These are phyloP conservation scores for Papilio glaucus DNA, from an alignment of 1,140 invertebrate species.

Conservation along the genomic window DNA sequence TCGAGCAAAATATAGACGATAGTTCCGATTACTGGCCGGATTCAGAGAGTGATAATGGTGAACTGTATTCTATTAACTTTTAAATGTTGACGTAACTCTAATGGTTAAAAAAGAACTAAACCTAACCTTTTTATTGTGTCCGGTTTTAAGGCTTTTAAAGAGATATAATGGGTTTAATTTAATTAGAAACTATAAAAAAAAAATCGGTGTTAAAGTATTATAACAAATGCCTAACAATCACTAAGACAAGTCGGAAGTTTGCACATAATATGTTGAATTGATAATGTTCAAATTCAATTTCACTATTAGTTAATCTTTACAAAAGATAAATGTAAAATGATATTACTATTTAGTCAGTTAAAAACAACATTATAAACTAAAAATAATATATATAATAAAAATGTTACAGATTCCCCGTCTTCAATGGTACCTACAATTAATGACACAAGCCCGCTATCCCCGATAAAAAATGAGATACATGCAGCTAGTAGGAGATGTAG, in stretches of 20 bases:
- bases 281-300: too few relatives aligned
- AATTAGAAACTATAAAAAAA: too few relatives aligned
- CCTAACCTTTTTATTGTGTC: too few relatives aligned
- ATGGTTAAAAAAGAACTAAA: background rate
- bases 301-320: too few relatives aligned
- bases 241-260: too few relatives aligned
- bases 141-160: too few relatives aligned
- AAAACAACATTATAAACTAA: background rate
- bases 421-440: conserved; percentile 78
- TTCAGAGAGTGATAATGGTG: conserved; percentile 68
- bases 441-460: conserved; percentile 80
- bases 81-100: background rate
- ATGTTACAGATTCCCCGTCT: conserved; percentile 80
- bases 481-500: conserved; percentile 76
- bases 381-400: conserved; percentile 27
- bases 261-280: too few relatives aligned
- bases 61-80: conserved; percentile 1
- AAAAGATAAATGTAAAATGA: too few relatives aligned
- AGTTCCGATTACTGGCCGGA: conserved; percentile 74
- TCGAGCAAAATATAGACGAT: conserved; percentile 46
- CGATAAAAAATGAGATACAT: conserved; percentile 82
- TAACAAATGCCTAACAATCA: too few relatives aligned
- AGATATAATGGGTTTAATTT: too few relatives aligned
- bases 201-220: too few relatives aligned
- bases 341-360: too few relatives aligned